These are phyloP conservation scores for Muscicapa comitata DNA, from an alignment of 2,797 vertebrate species.

Conservation along the genomic window DNA sequence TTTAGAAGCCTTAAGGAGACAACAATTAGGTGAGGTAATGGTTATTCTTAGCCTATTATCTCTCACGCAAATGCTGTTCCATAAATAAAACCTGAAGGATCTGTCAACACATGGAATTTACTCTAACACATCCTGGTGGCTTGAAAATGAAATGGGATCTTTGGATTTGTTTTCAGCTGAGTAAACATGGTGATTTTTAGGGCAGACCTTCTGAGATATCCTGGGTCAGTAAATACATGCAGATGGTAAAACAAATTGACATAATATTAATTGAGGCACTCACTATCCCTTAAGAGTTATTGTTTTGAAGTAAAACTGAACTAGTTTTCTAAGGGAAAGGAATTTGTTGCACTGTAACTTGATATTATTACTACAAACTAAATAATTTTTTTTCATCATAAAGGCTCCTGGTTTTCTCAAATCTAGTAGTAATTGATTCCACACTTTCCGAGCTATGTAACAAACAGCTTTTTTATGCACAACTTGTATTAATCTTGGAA, in stretches of 20 bases:
- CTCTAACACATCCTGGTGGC: background rate
- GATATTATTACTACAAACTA: conserved; percentile 30
- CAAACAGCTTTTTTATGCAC: conserved; percentile 42
- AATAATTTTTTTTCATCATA: conserved; percentile 11
- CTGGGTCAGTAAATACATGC: conserved; percentile 16
- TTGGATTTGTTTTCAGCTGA: conserved; percentile 26
- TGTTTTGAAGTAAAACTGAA: background rate
- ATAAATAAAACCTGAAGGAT: conserved; percentile 48
- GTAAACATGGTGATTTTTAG: conserved; percentile 21
- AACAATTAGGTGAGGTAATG: conserved; percentile 52
- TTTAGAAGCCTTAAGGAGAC: conserved; percentile 49
- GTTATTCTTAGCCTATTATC: conserved; percentile 54
- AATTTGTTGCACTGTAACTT: conserved; percentile 17
- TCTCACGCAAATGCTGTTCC: conserved; percentile 28
- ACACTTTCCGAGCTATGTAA: conserved; percentile 46
- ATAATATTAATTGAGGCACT: conserved; percentile 9
- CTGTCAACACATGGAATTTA: background rate
- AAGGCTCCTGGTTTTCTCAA: conserved; percentile 33
- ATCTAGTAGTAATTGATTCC: conserved; percentile 41
- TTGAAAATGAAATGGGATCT: background rate
- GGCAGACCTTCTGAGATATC: background rate
- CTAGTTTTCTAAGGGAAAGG: background rate
- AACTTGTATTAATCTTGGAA: conserved; percentile 40
- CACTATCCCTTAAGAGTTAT: background rate
- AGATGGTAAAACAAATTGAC: conserved; percentile 43